A percentile compares a stretch with the other conserved stretches of the same genome.
phyloP scores from a whole-genome alignment of 2,888 invertebrate genomes.

The Allygus modestus region DNA sequence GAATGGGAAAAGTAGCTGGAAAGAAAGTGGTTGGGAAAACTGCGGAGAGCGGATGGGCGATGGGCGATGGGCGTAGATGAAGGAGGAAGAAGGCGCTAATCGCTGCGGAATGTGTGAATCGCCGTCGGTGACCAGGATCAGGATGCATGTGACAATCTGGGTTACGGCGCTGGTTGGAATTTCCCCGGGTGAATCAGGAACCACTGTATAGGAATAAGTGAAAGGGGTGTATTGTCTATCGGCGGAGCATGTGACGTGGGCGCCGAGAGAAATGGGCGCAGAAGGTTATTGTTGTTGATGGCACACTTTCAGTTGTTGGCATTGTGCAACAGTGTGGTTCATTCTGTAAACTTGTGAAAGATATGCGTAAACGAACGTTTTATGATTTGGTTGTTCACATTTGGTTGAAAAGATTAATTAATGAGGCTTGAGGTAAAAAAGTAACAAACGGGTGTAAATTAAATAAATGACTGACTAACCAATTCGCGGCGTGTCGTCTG shows the following conservation, averaged over 20 bases:
- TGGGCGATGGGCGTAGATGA: not conserved
- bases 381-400: too few relatives aligned
- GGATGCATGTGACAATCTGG: slow-evolving; percentile 29
- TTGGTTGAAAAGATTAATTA: too few relatives aligned
- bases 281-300: not conserved
- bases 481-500: too few relatives aligned
- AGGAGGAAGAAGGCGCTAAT: slow-evolving; percentile 23
- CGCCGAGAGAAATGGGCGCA: not conserved
- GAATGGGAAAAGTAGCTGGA: too few relatives aligned
- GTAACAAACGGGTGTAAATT: too few relatives aligned
- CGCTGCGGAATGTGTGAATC: slow-evolving; percentile 36
- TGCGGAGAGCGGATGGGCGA: not conserved
- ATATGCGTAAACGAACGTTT: too few relatives aligned
- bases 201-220: slow-evolving; percentile 29
- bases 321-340: slow-evolving; percentile 1
- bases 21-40: too few relatives aligned
- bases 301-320: not conserved
- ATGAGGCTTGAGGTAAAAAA: too few relatives aligned
- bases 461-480: too few relatives aligned
- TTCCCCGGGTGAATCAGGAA: slow-evolving; percentile 5
- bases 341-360: too few relatives aligned
- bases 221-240: too few relatives aligned
- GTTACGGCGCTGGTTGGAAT: slow-evolving; percentile 16
- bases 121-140: not conserved
- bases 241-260: not conserved